phyloP scores from a whole-genome alignment of 2,888 invertebrate species.

The Homarus gammarus region DNA sequence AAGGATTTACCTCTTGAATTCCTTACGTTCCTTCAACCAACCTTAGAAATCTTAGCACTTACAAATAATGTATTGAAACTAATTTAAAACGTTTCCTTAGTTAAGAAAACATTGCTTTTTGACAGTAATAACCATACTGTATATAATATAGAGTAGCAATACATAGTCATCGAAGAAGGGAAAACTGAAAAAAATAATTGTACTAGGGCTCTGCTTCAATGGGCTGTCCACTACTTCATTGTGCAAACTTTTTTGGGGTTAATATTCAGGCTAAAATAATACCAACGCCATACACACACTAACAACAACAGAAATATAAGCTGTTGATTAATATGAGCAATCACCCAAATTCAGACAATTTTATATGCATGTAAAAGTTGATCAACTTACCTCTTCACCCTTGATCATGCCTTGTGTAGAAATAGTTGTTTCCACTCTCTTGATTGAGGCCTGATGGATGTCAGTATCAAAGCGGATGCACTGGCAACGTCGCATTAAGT shows the following conservation, averaged over 20 bases:
- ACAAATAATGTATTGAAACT: too few relatives aligned
- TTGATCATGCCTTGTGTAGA: slow-evolving; percentile 97
- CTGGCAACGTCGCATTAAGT: slow-evolving; percentile 92
- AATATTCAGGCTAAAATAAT: neutral
- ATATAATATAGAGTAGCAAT: too few relatives aligned
- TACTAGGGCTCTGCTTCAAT: neutral
- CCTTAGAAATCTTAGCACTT: too few relatives aligned
- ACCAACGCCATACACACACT: neutral
- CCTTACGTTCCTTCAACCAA: too few relatives aligned
- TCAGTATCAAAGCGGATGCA: slow-evolving; percentile 92
- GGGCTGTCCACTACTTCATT: neutral
- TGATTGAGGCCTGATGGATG: slow-evolving; percentile 94
- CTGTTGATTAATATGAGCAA: neutral
- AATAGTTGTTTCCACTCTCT: slow-evolving; percentile 94
- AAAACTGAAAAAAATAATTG: neutral
- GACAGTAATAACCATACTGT: too few relatives aligned
- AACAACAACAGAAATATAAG: neutral
- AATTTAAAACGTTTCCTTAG: too few relatives aligned
- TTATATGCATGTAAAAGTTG: neutral
- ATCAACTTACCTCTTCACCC: slow-evolving; percentile 84
- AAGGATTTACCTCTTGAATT: too few relatives aligned
- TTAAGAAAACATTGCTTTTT: too few relatives aligned
- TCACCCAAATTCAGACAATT: neutral
- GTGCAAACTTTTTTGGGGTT: neutral
- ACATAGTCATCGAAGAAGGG: too few relatives aligned